Evolutionary conservation across 2,888 invertebrate genomes (phyloP), one percentile per base, ranked within the genome.

Genomic region (Rhogogaster chlorosoma): DNA sequence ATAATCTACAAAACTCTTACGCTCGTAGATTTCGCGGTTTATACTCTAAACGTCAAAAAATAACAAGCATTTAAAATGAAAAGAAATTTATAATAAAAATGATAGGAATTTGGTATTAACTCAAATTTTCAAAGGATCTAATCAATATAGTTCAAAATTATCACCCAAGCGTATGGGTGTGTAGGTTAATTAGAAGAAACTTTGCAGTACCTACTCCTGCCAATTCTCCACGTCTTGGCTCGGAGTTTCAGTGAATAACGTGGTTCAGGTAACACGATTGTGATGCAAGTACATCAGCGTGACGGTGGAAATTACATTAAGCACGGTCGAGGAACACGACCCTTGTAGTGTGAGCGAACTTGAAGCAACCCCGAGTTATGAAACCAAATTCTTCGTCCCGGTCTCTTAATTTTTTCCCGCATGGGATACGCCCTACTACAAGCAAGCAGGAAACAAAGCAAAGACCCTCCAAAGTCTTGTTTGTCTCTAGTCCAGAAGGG

Each of bases 231-330:
- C 22, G 38, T 22, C 71, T 73, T 42, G 42, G 42, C 71, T 36
- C n/a, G 4, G 22, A 12, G 71, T 73, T 73, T 73, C 71, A 73
- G 42, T 42, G 42, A 73, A 73, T 73, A 73, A 73, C 71, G 71
- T 42, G 71, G 42, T 38, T 42, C 38, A 42, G 71, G 71, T 42
- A 73, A 73, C 71, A 73, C 38, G 42, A 71, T 73, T 73, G 71
- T 73, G 42, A 73, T 73, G 71, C 71, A 73, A 73, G 42, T 73
- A 73, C 71, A 73, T 73, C 71, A 73, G 42, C 71, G 38, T 22
- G 71, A 73, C 71, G 42, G 38, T 73, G 42, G n/a, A 73, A 73
- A 73, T 73, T 73, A 42, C 71, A 73, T 36, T 73, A 73, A 73
- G 38, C 71, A 73, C 71, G 38, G 38, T 73, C 38, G 71, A 26